Evolutionary conservation across 2,113 vertebrate genomes (phyloP).

Genomic region (Pontoporia blainvillei): DNA sequence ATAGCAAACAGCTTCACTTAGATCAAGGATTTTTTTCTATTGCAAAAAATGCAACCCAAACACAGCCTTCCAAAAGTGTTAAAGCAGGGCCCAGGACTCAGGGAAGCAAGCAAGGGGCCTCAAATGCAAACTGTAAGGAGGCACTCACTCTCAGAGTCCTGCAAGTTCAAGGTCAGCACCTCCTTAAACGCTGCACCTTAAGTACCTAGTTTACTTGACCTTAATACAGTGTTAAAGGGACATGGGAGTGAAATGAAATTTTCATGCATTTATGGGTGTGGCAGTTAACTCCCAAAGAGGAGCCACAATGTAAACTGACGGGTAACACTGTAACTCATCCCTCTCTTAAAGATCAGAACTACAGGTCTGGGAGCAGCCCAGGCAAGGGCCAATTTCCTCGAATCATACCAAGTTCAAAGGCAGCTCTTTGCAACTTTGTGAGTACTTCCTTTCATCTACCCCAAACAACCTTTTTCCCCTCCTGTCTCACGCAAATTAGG

Average conservation of each 20-base stretch:
- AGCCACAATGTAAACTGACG: background rate
- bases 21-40: background rate
- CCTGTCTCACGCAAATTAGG: background rate
- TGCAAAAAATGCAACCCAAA: background rate
- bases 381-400: background rate
- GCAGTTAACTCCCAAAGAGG: background rate
- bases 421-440: background rate
- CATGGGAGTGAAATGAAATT: background rate
- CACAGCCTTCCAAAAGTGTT: background rate
- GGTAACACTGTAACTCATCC: background rate
- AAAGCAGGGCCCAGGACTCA: background rate
- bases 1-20: background rate
- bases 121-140: background rate
- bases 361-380: background rate
- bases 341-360: slow-evolving; percentile 17
- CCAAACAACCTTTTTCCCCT: background rate
- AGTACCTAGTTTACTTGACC: background rate
- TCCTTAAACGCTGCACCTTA: background rate
- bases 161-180: background rate
- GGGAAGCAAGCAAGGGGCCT: background rate
- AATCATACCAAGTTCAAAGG: background rate
- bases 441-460: background rate
- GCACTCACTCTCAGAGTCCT: background rate
- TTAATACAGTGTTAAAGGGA: background rate
- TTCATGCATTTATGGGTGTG: background rate